Evolutionary conservation across 1,140 invertebrate genomes (phyloP).

Genomic region (Calephelis virginiensis): DNA sequence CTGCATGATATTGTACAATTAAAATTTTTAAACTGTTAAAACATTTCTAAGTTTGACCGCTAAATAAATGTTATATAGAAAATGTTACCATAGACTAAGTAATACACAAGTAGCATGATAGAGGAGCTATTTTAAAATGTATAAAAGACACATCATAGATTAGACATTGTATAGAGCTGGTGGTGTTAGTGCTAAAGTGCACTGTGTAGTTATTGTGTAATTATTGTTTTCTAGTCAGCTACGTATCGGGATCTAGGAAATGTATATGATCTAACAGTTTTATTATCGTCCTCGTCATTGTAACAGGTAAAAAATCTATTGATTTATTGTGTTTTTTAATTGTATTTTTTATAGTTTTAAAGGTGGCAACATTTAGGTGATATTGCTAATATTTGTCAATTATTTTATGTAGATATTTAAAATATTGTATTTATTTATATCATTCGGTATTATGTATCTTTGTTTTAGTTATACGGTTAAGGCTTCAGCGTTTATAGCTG

Average conservation of each 20-base stretch:
- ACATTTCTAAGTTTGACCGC: background rate
- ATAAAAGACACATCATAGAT: constrained; percentile 12
- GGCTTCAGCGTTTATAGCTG: constrained; percentile 1
- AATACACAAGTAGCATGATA: constrained; percentile 10
- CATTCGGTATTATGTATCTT: background rate
- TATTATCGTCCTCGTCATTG: constrained; percentile 49
- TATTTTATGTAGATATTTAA: constrained; percentile 3
- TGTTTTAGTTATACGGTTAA: background rate
- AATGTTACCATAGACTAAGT: constrained; percentile 6
- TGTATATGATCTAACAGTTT: constrained; percentile 55
- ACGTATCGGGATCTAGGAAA: constrained; percentile 54
- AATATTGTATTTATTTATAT: background rate
- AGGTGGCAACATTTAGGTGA: constrained; percentile 15
- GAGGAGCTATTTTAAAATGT: constrained; percentile 13
- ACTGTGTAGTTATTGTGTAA: constrained; percentile 44
- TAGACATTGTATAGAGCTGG: constrained; percentile 27
- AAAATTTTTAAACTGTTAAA: background rate
- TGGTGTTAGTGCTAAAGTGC: constrained; percentile 27
- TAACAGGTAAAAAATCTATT: constrained; percentile 46
- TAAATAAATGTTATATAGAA: constrained; percentile 9
- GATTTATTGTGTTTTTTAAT: constrained; percentile 33
- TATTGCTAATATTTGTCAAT: constrained; percentile 10
- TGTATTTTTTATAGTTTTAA: constrained; percentile 16
- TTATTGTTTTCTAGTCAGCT: constrained; percentile 55
- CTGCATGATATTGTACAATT: constrained; percentile 10